Base-by-base conservation (phyloP, 30 jellyfish, hydroid and myxozoan genomes). In the Sanderia malayensis region DNA sequence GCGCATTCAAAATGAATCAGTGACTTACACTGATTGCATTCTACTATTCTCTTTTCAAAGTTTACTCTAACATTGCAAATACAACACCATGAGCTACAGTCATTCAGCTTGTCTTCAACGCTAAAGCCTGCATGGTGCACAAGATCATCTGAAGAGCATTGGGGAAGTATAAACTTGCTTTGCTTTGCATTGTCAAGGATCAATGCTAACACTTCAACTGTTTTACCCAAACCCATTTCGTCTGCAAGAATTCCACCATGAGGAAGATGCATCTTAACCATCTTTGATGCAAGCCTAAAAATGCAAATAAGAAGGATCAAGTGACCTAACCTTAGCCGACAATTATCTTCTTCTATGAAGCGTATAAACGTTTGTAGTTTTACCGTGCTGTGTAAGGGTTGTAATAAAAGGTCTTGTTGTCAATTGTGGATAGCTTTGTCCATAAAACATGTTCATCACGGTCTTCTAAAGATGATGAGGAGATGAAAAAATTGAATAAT, bases 141-240 rank as follows among this genome's bases (percentile, higher is more conserved):
- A n/a, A n/a, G n/a, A n/a, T n/a, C n/a, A n/a, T n/a, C n/a, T n/a
- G n/a, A n/a, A n/a, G n/a, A n/a, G n/a, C n/a, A n/a, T n/a, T n/a
- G n/a, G n/a, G n/a, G n/a, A n/a, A n/a, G n/a, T 10, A 6, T 45
- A 44, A 79, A 65, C 27, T 9, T 79, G 32, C 22, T 31, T 30
- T 41, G 60, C 22, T 69, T 53, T 44, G 74, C 72, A 46, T 86
- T 86, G 34, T 75, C 85, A 64, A 86, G 71, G 31, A 86, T 61
- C 29, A 83, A 74, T 13, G 96, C 97, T 15, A 94, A 49, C 28
- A 94, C 93, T 74, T 94, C 99, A 18, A 94, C 94, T 1, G 97
- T 85, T 74, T 94, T 94, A 17, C 98, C 98, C 41, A 84, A 82
- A 21, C 99, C 99, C 99, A 94, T 88, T 44, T 94, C 99, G 61